Conservation (phyloP, 2,888 invertebrate genomes). For the Margaritifera margaritifera region DNA sequence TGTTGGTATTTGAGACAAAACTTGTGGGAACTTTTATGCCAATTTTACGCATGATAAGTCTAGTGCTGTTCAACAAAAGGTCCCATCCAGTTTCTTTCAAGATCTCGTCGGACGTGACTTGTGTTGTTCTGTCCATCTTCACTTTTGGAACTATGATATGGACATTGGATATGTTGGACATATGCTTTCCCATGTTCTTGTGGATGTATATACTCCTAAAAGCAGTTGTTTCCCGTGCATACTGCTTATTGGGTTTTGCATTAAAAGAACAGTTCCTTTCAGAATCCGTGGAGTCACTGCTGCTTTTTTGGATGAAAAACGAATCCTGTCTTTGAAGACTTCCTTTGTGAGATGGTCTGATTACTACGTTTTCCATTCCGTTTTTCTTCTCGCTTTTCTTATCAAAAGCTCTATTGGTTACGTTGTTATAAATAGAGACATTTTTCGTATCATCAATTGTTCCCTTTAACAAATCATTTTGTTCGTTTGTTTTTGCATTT, state of each 20-base stretch:
- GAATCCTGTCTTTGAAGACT: conserved; percentile 15
- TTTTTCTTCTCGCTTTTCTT: no score
- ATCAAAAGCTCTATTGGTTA: no score
- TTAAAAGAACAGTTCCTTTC: neutral
- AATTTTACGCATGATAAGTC: conserved; percentile 18
- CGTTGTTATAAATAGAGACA: no score
- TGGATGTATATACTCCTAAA: conserved; percentile 25
- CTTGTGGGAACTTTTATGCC: conserved; percentile 15
- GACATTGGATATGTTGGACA: conserved; percentile 7
- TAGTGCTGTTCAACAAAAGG: neutral
- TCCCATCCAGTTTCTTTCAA: conserved; percentile 49
- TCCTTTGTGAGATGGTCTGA: neutral
- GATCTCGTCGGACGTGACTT: conserved; percentile 44
- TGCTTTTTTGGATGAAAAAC: conserved; percentile 17
- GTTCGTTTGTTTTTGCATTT: no score
- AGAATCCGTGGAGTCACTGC: conserved; percentile 15
- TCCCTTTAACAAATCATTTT: no score
- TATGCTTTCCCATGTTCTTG: neutral
- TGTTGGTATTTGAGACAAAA: no score
- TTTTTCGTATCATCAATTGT: no score
- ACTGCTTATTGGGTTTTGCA: neutral
- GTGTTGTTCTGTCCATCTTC: conserved; percentile 35
- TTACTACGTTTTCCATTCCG: no score
- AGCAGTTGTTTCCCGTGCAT: neutral
- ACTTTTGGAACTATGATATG: conserved; percentile 30